Conservation (phyloP, 2,113 vertebrate species). For the Picathartes gymnocephalus region DNA sequence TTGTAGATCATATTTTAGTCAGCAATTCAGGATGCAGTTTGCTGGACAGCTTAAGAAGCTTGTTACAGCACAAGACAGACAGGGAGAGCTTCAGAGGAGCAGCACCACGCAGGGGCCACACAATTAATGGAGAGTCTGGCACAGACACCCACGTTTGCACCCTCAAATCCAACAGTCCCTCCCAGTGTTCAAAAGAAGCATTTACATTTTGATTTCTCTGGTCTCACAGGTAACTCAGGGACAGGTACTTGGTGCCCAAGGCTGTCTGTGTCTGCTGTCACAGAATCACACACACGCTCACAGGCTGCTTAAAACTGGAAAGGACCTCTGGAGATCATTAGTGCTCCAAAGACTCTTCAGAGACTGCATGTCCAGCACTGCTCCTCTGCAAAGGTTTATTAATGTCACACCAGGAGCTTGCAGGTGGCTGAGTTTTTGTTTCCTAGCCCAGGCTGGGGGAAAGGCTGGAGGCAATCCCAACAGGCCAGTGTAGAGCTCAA, state of each 20-base stretch:
- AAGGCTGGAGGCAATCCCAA: background rate
- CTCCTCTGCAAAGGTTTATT: background rate
- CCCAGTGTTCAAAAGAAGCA: background rate
- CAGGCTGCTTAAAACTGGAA: background rate
- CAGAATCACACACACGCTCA: background rate
- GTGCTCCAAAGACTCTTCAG: background rate
- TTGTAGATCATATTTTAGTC: background rate
- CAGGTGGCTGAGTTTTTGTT: background rate
- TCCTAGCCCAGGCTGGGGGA: background rate
- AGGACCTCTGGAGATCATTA: background rate
- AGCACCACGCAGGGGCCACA: background rate
- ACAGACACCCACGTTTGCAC: background rate
- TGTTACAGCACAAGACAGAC: background rate
- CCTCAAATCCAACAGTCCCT: background rate
- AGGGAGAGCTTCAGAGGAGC: background rate
- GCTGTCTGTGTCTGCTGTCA: background rate
- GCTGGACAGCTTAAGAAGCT: background rate
- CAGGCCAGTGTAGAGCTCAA: background rate
- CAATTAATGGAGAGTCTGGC: background rate
- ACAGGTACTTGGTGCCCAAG: background rate
- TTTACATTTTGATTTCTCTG: background rate
- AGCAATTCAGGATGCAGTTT: background rate
- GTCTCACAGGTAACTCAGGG: background rate
- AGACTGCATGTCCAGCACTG: background rate
- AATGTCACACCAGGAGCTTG: background rate